Conservation (phyloP, 2,113 vertebrate species). For the Burhinus bistriatus region DNA sequence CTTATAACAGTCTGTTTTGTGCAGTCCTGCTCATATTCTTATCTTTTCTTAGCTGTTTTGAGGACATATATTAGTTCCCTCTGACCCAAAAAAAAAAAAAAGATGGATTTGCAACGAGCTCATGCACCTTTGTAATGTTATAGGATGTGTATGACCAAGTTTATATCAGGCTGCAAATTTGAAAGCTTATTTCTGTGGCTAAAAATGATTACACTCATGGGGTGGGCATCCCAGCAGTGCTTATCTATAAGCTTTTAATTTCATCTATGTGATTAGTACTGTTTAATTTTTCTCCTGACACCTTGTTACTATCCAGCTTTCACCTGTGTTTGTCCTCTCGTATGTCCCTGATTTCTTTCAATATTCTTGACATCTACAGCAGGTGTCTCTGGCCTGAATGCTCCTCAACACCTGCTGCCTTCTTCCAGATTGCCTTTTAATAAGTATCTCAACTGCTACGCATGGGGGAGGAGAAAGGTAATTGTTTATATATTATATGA, state of each 20-base stretch:
- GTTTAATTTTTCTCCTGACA: neutral
- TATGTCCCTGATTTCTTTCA: neutral
- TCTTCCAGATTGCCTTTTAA: neutral
- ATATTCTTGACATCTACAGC: constrained; percentile 21
- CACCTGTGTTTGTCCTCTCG: neutral
- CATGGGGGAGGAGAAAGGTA: neutral
- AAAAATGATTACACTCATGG: neutral
- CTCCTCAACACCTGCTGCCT: neutral
- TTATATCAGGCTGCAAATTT: neutral
- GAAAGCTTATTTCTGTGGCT: neutral
- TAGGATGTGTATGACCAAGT: neutral
- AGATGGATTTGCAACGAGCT: neutral
- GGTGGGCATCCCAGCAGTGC: neutral
- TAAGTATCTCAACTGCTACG: neutral
- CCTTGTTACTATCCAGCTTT: neutral
- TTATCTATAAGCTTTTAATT: neutral
- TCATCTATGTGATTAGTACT: neutral
- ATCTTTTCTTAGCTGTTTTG: neutral
- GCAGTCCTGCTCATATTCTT: neutral
- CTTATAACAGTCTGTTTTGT: neutral
- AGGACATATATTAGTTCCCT: neutral
- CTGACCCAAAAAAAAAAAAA: neutral
- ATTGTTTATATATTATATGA: neutral
- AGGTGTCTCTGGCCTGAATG: neutral
- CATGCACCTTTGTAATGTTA: neutral